Evolutionary conservation across 2,888 invertebrate genomes (phyloP).

Genomic region (Loripinus fragilis): DNA sequence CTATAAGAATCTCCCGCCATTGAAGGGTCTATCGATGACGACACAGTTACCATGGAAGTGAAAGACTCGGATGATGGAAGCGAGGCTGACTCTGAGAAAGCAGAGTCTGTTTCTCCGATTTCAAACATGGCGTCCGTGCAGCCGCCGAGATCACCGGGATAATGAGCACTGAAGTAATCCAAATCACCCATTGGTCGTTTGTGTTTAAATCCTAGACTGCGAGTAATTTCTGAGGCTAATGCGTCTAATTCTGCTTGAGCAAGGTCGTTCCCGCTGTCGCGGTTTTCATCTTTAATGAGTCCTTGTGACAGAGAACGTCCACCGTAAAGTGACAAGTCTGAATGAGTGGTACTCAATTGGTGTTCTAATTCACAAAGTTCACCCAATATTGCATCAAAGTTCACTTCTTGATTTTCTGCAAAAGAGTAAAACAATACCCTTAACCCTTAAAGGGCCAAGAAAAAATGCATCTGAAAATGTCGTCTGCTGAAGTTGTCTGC

Average conservation of each 20-base stretch:
- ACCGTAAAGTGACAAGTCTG: conserved; percentile 83
- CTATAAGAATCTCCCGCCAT: conserved; percentile 71
- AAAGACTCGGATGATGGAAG: conserved; percentile 96
- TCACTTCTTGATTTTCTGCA: conserved; percentile 96
- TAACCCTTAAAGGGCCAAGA: too few species aligned
- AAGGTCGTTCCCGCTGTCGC: conserved; percentile 69
- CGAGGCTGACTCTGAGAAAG: conserved; percentile 98
- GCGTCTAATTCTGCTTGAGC: conserved; percentile 77
- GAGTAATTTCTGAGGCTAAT: conserved; percentile 76
- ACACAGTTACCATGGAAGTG: conserved; percentile 87
- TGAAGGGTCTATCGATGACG: conserved; percentile 76
- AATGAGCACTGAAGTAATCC: conserved; percentile 65
- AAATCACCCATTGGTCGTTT: conserved; percentile 62
- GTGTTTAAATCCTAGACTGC: conserved; percentile 68
- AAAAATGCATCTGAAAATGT: too few species aligned
- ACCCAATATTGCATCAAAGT: conserved; percentile 97
- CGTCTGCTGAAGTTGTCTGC: too few species aligned
- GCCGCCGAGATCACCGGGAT: conserved; percentile 64
- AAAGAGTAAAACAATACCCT: too few species aligned
- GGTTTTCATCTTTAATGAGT: conserved; percentile 64
- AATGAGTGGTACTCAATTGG: conserved; percentile 78
- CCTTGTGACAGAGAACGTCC: conserved; percentile 84
- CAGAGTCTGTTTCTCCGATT: conserved; percentile 98
- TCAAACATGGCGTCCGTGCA: conserved; percentile 84
- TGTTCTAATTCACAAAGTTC: conserved; percentile 96